Percentiles rank a stretch among this genome's conserved stretches.
phyloP scores from a whole-genome alignment of 2,888 invertebrate genomes.

The Ophraella communa region DNA sequence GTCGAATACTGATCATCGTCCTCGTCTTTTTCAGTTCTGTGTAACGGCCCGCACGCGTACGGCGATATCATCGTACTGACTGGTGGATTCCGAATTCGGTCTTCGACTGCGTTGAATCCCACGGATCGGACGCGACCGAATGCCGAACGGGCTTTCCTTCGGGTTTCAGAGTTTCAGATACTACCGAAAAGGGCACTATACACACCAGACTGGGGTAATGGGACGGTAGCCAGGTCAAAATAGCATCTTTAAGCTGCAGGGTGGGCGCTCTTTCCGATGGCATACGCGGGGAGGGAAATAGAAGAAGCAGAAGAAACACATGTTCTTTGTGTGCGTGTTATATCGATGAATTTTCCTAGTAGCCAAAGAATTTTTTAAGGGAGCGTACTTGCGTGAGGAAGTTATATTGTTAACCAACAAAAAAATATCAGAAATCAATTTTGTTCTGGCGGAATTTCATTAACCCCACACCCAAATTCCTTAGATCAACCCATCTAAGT shows the following conservation, averaged over 20 bases:
- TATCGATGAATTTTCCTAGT: slow-evolving; percentile 14
- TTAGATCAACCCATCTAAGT: not conserved
- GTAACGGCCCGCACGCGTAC: slow-evolving; percentile 48
- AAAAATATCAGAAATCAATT: slow-evolving; percentile 21
- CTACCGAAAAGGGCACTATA: slow-evolving; percentile 37
- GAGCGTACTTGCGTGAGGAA: slow-evolving; percentile 25
- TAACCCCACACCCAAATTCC: slow-evolving; percentile 1
- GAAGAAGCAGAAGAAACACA: slow-evolving; percentile 24
- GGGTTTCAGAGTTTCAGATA: slow-evolving; percentile 23
- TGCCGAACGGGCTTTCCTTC: slow-evolving; percentile 22
- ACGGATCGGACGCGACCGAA: slow-evolving; percentile 14
- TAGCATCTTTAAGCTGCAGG: slow-evolving; percentile 44
- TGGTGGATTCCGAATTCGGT: slow-evolving; percentile 9
- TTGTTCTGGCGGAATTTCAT: slow-evolving; percentile 7
- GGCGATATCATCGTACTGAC: slow-evolving; percentile 48
- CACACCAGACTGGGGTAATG: slow-evolving; percentile 39
- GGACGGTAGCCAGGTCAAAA: slow-evolving; percentile 47
- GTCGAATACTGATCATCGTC: slow-evolving; percentile 36
- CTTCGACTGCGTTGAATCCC: slow-evolving; percentile 6
- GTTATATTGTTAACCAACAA: slow-evolving; percentile 11
- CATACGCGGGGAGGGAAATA: slow-evolving; percentile 21
- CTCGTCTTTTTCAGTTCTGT: slow-evolving; percentile 42
- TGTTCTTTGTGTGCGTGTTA: slow-evolving; percentile 26
- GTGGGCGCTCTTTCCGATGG: slow-evolving; percentile 24
- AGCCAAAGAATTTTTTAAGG: slow-evolving; percentile 11